These are phyloP conservation scores for Willisornis vidua DNA, from an alignment of 2,113 vertebrate species.

Conservation along the genomic window DNA sequence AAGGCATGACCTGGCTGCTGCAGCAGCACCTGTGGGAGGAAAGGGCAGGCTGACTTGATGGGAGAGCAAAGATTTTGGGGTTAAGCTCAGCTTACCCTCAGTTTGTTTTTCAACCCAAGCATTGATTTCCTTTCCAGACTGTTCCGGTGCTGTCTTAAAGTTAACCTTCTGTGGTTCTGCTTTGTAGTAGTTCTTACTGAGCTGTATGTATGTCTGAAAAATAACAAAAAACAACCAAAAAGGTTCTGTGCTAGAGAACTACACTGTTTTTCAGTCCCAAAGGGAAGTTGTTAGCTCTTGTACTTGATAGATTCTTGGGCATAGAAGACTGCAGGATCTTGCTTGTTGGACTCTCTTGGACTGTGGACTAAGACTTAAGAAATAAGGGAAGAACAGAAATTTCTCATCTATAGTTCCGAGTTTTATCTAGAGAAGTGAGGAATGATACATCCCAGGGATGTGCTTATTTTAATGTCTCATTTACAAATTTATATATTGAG, in stretches of 20 bases:
- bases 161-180: slow-evolving; percentile 59
- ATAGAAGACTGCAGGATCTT: not conserved
- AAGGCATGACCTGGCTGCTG: not conserved
- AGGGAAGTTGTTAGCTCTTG: not conserved
- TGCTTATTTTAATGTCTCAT: not conserved
- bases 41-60: not conserved
- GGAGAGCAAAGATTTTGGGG: not conserved
- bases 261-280: not conserved
- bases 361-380: not conserved
- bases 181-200: slow-evolving; percentile 69
- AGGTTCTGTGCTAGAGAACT: not conserved
- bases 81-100: slow-evolving; percentile 58
- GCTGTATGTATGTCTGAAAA: slow-evolving; percentile 71
- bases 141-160: slow-evolving; percentile 57
- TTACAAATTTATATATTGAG: not conserved
- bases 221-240: not conserved
- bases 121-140: slow-evolving; percentile 68
- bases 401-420: not conserved
- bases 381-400: not conserved
- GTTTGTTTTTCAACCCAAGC: slow-evolving; percentile 74
- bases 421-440: not conserved
- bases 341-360: not conserved
- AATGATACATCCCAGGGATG: not conserved
- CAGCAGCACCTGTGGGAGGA: not conserved
- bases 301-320: not conserved